Conservation (phyloP, 2,113 vertebrate genomes). For the Chrysemys picta region DNA sequence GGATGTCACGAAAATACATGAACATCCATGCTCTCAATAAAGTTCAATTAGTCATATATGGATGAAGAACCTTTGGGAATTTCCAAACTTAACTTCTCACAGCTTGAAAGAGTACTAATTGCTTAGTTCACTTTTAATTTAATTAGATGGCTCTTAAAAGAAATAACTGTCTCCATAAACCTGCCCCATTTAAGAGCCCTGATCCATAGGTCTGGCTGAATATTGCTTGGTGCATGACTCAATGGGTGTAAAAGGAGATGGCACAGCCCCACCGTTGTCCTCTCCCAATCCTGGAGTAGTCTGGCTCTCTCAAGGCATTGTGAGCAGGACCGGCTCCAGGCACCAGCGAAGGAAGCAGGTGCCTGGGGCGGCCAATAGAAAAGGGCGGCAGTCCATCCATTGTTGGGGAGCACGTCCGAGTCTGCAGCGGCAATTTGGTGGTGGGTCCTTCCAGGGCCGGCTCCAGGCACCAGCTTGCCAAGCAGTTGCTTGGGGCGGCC, state of each 20-base stretch:
- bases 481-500: too few species aligned
- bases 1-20: neutral
- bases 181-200: neutral
- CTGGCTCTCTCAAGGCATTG: neutral
- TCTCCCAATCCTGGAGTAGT: neutral
- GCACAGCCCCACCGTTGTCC: neutral
- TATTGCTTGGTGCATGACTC: neutral
- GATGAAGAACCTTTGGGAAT: neutral
- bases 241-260: rapidly evolving
- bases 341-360: too few species aligned
- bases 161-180: neutral
- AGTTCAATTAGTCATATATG: neutral
- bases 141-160: neutral
- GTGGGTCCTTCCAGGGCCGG: too few species aligned
- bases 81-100: neutral
- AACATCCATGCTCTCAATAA: neutral
- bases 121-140: neutral
- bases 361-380: too few species aligned
- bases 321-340: too few species aligned
- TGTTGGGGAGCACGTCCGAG: too few species aligned
- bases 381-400: too few species aligned
- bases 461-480: too few species aligned
- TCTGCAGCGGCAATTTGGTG: too few species aligned
- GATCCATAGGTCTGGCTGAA: neutral
- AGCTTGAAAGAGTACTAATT: neutral